Evolutionary conservation across 2,113 vertebrate genomes (phyloP).

Genomic region (Cyanoliseus patagonus): DNA sequence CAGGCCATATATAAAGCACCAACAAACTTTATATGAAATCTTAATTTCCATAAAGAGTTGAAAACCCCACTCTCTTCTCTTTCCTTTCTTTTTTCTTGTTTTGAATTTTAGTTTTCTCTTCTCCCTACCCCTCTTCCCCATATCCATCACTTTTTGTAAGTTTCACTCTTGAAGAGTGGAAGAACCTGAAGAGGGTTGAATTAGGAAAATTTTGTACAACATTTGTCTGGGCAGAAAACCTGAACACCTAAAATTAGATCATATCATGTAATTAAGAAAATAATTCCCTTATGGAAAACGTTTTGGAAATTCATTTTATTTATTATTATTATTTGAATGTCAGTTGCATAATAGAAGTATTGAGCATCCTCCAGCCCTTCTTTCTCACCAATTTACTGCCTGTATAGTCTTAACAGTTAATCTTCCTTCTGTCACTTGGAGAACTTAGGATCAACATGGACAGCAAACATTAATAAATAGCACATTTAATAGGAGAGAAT

Average conservation of each 20-base stretch:
- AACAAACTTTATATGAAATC: not conserved
- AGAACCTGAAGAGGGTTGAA: not conserved
- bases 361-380: not conserved
- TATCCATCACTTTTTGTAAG: not conserved
- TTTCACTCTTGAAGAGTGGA: not conserved
- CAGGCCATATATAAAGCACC: not conserved
- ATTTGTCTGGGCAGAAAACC: not conserved
- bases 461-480: not conserved
- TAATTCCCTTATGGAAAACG: not conserved
- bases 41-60: not conserved
- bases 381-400: not conserved
- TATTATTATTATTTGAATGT: not conserved
- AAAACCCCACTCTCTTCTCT: not conserved
- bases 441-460: not conserved
- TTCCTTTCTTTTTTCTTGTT: not conserved
- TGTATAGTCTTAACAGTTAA: not conserved
- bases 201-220: not conserved
- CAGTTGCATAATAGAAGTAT: rapidly evolving
- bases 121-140: not conserved
- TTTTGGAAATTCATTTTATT: not conserved
- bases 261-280: rapidly evolving
- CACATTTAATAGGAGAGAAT: not conserved
- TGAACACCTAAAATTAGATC: not conserved
- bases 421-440: not conserved
- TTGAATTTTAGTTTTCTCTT: not conserved